Percentiles rank a stretch among this genome's conserved stretches.
Evolutionary conservation across 2,888 invertebrate genomes (phyloP).

Genomic region (Asteroscopus sphinx): DNA sequence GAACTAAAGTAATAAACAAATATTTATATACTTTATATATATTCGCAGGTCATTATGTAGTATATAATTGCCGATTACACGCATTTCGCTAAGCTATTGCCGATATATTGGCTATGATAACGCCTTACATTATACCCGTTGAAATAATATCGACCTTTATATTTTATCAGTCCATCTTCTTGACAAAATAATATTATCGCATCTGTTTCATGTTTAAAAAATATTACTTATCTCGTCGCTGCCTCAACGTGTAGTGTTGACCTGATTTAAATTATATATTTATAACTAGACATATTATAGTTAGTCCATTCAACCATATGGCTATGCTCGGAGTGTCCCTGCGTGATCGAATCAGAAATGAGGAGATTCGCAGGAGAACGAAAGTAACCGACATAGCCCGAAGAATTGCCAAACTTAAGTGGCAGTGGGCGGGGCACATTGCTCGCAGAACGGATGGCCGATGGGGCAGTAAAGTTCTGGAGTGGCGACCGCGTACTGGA

Average conservation of each 20-base stretch:
- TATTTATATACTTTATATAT: slow-evolving; percentile 14
- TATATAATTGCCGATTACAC: slow-evolving; percentile 3
- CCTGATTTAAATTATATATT: slow-evolving; percentile 46
- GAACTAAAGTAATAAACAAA: slow-evolving; percentile 39
- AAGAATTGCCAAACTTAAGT: too few species aligned
- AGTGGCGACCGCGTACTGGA: too few species aligned
- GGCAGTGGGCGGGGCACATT: too few species aligned
- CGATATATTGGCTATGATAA: slow-evolving; percentile 4
- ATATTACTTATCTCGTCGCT: slow-evolving; percentile 30
- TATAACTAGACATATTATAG: slow-evolving; percentile 46
- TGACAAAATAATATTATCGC: slow-evolving; percentile 30
- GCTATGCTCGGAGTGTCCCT: too few species aligned
- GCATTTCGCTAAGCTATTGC: slow-evolving; percentile 8
- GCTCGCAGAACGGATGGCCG: too few species aligned
- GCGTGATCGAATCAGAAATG: too few species aligned
- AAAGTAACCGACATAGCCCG: too few species aligned
- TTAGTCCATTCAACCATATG: slow-evolving; percentile 57
- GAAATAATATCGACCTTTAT: slow-evolving; percentile 27
- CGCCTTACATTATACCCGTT: not conserved
- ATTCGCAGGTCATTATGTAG: slow-evolving; percentile 3
- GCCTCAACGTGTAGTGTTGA: slow-evolving; percentile 43
- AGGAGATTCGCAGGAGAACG: too few species aligned
- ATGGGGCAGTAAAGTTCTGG: too few species aligned
- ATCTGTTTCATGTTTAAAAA: slow-evolving; percentile 35
- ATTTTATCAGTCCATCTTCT: slow-evolving; percentile 16